phyloP scores from a whole-genome alignment of 2,797 vertebrate species.

The Tachyglossus aculeatus region DNA sequence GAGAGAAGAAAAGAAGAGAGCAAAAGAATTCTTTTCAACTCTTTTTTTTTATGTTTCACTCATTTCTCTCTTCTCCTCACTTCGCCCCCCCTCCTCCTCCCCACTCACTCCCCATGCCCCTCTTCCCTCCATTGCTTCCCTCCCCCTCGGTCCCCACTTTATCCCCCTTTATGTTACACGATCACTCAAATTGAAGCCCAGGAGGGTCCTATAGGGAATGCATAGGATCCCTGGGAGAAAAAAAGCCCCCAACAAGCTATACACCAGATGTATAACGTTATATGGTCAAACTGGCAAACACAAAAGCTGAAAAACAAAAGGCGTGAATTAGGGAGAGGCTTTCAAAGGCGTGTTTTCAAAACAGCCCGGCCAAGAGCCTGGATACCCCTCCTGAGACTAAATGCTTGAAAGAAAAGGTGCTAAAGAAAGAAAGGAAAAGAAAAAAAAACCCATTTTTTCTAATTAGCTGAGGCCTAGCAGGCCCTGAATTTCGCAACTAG shows the following conservation, averaged over 20 bases:
- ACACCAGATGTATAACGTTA: slow-evolving; percentile 99
- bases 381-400: slow-evolving; percentile 88
- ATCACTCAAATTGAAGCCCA: slow-evolving; percentile 87
- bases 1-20: slow-evolving; percentile 75
- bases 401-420: slow-evolving; percentile 83
- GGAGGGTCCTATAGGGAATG: slow-evolving; percentile 84
- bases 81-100: slow-evolving; percentile 60
- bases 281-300: slow-evolving; percentile 99
- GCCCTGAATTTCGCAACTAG: slow-evolving; percentile 86
- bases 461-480: slow-evolving; percentile 95
- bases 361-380: slow-evolving; percentile 96
- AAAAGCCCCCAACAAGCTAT: slow-evolving; percentile 92
- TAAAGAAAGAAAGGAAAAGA: slow-evolving; percentile 79
- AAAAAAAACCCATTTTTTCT: slow-evolving; percentile 91
- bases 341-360: slow-evolving; percentile 99
- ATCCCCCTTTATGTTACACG: slow-evolving; percentile 88
- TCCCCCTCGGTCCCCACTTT: slow-evolving; percentile 77
- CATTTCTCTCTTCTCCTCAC: slow-evolving; percentile 61
- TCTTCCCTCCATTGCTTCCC: slow-evolving; percentile 54
- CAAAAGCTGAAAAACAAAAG: slow-evolving; percentile 96
- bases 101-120: slow-evolving; percentile 46
- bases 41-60: slow-evolving; percentile 69
- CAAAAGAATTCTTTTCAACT: slow-evolving; percentile 80
- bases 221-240: slow-evolving; percentile 87
- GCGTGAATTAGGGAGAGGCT: slow-evolving; percentile 94